Base-by-base conservation (phyloP, 1,140 invertebrate genomes). In the Aphelenchoides besseyi region DNA sequence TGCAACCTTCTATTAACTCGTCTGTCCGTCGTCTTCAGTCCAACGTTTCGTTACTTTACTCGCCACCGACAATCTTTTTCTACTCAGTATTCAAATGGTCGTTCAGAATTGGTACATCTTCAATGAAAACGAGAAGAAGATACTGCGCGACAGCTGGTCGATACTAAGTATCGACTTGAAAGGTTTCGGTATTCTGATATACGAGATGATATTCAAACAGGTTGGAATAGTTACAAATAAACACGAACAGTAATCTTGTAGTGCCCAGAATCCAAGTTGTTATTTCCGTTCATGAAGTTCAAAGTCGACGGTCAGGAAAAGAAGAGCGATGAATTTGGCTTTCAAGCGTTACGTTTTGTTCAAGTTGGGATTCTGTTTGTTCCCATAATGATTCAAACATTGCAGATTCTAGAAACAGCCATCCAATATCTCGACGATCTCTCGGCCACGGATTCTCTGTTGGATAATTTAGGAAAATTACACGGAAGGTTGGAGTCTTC, bases 171-270 rank as follows among this genome's bases (percentile, higher is more conserved):
- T 28, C 5, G 18, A 63, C 8, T 5, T 63, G 5, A 23, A 33
- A n/a, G 61, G 16, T 8, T 30, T 63, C 9, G 61, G 61, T 3
- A 23, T 63, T 12, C 3, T 41, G 3, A 52, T 63, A 9, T 63
- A 63, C 32, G 61, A 63, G 32, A 63, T 63, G 61, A 63, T 63
- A 12, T 63, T 63, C 28, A 30, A 63, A 41, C 61, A 63, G 61
- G 61, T 55, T 16, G 8, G 23, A n/a, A n/a, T n/a, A n/a, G n/a
- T n/a, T n/a, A n/a, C 41, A 48, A 48, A 23, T 48, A 23, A 12
- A 48, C 41, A 59, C 30, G 3, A 9, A 3, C 28, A 33, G 61
- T 41, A 5, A n/a, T 41, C 23, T 48, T 63, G 37, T 52, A 63
- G 61, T 33, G 16, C 32, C 61, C 61, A 3, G 61, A 63, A 52